These are phyloP conservation scores for Phylloscopus trochiloides DNA, from an alignment of 2,113 vertebrate genomes.

Conservation along the genomic window DNA sequence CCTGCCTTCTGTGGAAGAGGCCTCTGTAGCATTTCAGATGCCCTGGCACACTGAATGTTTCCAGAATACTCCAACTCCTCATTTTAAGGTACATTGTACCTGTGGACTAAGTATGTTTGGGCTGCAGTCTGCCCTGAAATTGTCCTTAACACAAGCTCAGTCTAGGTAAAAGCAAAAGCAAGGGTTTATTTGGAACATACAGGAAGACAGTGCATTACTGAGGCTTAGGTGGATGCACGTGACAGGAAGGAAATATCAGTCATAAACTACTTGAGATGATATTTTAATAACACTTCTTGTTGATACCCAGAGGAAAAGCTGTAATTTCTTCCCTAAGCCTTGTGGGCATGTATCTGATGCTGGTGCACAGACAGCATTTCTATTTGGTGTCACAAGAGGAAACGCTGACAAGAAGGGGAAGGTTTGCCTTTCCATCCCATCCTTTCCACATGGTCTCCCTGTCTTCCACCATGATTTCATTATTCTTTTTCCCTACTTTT, in stretches of 20 bases:
- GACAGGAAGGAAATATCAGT: neutral
- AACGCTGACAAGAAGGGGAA: neutral
- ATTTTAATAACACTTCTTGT: neutral
- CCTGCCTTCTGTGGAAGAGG: neutral
- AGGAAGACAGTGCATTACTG: rapidly evolving
- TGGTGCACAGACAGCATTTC: neutral
- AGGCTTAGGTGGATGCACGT: neutral
- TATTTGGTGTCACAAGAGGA: neutral
- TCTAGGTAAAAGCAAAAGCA: neutral
- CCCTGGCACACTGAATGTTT: neutral
- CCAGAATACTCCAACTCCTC: neutral
- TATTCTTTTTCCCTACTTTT: neutral
- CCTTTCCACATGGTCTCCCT: neutral
- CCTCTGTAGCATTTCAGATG: neutral
- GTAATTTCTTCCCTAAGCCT: neutral
- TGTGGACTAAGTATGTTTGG: neutral
- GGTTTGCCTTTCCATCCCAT: neutral
- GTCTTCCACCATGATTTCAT: neutral
- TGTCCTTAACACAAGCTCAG: neutral
- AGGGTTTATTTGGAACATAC: neutral
- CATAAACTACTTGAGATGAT: neutral
- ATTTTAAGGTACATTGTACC: neutral
- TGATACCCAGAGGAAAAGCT: neutral
- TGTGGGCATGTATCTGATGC: neutral
- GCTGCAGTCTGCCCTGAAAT: neutral